Conservation (phyloP, 1,140 invertebrate species). For the Chrysopa pallens region DNA sequence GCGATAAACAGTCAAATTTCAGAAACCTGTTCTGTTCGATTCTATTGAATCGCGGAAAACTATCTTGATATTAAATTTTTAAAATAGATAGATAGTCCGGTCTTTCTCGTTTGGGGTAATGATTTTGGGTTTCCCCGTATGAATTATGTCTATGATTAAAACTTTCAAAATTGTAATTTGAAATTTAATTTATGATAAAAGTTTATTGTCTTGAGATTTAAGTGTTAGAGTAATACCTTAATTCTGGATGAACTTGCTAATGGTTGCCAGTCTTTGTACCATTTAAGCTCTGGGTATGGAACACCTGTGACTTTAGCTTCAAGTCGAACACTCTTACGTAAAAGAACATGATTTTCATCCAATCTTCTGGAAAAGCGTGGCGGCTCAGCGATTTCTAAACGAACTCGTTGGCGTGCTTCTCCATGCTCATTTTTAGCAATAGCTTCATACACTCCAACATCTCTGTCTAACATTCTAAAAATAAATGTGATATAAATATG, state of each 20-base stretch:
- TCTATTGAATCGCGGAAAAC: too few species aligned
- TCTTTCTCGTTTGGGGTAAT: too few species aligned
- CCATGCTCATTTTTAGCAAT: conserved; percentile 86
- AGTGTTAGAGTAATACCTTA: conserved; percentile 33
- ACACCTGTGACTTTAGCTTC: conserved; percentile 76
- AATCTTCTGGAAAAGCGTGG: conserved; percentile 75
- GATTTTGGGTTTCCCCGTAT: too few species aligned
- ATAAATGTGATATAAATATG: conserved; percentile 2
- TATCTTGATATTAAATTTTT: too few species aligned
- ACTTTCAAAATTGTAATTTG: background rate
- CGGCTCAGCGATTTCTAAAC: conserved; percentile 76
- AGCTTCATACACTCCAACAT: conserved; percentile 88
- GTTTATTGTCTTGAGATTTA: too few species aligned
- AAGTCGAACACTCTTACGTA: conserved; percentile 51
- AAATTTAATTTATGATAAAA: background rate
- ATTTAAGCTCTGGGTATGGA: conserved; percentile 88
- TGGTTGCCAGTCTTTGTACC: conserved; percentile 94
- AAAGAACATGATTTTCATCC: conserved; percentile 62
- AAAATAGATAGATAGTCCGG: too few species aligned
- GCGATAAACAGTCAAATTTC: too few species aligned
- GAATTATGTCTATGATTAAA: background rate
- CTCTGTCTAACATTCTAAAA: conserved; percentile 64
- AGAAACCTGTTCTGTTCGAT: too few species aligned
- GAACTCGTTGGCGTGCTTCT: conserved; percentile 63
- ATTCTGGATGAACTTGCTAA: conserved; percentile 59